A percentile compares a stretch with the other conserved stretches of the same genome.
Conservation (phyloP, 2,113 vertebrate species). For the Cynopterus brachyotis region DNA sequence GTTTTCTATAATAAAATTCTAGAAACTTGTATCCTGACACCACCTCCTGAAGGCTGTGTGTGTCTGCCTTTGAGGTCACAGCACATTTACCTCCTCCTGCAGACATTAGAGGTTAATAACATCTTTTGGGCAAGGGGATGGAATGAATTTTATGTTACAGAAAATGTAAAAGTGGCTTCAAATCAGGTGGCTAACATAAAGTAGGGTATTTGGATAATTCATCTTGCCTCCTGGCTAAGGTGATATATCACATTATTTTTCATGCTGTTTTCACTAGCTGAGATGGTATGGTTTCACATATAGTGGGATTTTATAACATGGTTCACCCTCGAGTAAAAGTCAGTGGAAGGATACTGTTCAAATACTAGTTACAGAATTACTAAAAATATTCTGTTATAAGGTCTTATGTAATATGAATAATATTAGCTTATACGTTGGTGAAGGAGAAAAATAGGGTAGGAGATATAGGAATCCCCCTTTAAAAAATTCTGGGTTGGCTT, state of each 20-base stretch:
- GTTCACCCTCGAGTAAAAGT: not conserved
- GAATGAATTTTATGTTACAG: not conserved
- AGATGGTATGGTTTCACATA: not conserved
- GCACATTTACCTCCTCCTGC: not conserved
- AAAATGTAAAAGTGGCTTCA: slow-evolving; percentile 3
- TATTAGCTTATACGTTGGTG: not conserved
- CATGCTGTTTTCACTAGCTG: slow-evolving; percentile 19
- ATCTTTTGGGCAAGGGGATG: not conserved
- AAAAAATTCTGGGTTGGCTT: slow-evolving; percentile 21
- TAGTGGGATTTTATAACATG: not conserved
- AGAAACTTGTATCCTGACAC: not conserved
- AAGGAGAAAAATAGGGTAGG: not conserved
- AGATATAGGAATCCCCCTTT: not conserved
- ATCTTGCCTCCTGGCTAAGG: not conserved
- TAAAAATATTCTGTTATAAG: slow-evolving; percentile 11
- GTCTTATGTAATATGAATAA: not conserved
- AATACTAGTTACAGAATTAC: not conserved
- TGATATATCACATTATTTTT: not conserved
- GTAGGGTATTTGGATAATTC: not conserved
- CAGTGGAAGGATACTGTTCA: not conserved
- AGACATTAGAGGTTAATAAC: slow-evolving; percentile 5
- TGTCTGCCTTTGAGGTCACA: not conserved
- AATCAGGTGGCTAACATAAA: slow-evolving; percentile 14
- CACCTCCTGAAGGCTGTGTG: not conserved
- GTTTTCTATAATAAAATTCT: not conserved